A percentile compares a stretch with the other conserved stretches of the same genome.
These are phyloP conservation scores for Epinephelus malabaricus DNA, from an alignment of 2,797 vertebrate genomes.

Conservation along the genomic window DNA sequence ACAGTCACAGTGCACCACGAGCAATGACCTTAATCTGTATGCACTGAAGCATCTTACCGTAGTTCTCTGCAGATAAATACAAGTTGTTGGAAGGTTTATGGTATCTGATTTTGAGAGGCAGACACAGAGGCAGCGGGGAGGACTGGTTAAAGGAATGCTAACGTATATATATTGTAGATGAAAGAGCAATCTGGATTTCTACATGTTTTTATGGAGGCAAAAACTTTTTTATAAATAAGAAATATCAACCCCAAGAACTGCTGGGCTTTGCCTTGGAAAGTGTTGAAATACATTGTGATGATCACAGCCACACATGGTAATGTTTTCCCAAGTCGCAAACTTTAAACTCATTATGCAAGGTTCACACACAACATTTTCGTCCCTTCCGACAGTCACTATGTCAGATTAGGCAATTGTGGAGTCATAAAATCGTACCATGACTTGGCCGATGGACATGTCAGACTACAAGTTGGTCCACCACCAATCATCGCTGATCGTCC, in stretches of 20 bases:
- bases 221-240: background rate
- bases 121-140: background rate
- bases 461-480: too few relatives aligned
- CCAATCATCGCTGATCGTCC: too few relatives aligned
- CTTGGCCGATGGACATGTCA: too few relatives aligned
- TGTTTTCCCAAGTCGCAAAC: too few relatives aligned
- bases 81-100: constrained; percentile 28
- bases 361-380: too few relatives aligned
- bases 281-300: too few relatives aligned
- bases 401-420: too few relatives aligned
- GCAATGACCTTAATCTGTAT: constrained; percentile 52
- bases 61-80: constrained; percentile 42
- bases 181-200: background rate
- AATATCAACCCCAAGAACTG: background rate
- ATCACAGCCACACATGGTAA: too few relatives aligned
- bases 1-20: constrained; percentile 23
- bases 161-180: background rate
- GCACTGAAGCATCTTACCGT: constrained; percentile 25
- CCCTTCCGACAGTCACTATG: too few relatives aligned
- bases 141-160: background rate
- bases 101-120: constrained; percentile 15
- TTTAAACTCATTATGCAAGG: too few relatives aligned
- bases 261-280: too few relatives aligned
- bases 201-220: background rate
- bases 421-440: too few relatives aligned